phyloP scores from a whole-genome alignment of 2,797 vertebrate species.

The Halcyon chelicuti region DNA sequence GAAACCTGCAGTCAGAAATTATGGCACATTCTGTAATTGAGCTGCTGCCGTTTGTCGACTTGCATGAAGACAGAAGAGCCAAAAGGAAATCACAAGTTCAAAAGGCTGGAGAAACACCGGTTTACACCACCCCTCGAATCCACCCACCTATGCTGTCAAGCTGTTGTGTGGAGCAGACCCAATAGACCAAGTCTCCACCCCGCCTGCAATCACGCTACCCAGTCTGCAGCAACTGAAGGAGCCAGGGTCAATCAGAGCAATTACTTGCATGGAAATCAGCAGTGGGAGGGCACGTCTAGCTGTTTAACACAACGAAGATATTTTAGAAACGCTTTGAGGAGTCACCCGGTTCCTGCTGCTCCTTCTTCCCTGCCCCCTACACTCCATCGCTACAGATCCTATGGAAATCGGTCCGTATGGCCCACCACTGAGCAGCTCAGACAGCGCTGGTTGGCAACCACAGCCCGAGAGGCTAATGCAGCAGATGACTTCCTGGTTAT shows the following conservation, averaged over 20 bases:
- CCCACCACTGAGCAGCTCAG: neutral
- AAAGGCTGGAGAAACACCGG: slow-evolving; percentile 36
- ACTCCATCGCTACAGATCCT: neutral
- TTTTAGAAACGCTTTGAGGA: slow-evolving; percentile 25
- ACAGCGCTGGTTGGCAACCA: neutral
- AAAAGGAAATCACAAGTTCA: slow-evolving; percentile 47
- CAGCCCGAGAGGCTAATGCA: neutral
- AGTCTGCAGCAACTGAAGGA: slow-evolving; percentile 1
- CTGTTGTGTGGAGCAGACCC: neutral
- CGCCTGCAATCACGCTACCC: neutral
- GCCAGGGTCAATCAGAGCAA: slow-evolving; percentile 42
- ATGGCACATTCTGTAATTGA: slow-evolving; percentile 15
- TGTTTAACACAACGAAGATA: slow-evolving; percentile 38
- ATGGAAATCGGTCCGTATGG: neutral
- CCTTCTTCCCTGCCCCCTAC: neutral
- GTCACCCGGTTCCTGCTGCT: neutral
- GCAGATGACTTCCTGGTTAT: neutral
- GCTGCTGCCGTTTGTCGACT: neutral
- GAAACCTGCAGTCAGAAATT: slow-evolving; percentile 47
- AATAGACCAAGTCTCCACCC: neutral
- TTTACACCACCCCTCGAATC: neutral
- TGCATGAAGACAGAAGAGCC: neutral
- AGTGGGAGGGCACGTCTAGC: slow-evolving; percentile 21
- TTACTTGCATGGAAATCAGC: slow-evolving; percentile 14
- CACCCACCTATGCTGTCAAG: slow-evolving; percentile 24